Base-by-base conservation (phyloP, 2,113 vertebrate species). In the Microcebus tavaratra region DNA sequence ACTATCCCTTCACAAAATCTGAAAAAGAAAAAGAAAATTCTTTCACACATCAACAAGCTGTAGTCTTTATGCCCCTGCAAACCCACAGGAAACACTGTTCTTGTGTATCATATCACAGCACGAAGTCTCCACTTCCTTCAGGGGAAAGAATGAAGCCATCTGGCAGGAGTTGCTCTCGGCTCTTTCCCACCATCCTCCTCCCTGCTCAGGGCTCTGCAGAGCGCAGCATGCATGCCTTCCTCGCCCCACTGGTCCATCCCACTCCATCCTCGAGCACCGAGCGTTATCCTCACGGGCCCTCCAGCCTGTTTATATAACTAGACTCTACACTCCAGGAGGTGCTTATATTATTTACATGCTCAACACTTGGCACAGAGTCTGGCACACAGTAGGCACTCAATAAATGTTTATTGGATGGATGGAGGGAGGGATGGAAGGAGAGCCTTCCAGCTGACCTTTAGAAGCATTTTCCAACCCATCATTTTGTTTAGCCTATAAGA, bases 21-120 rank as follows among this genome's bases (percentile, higher is more conserved):
- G 39, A 91, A 97, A 95, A n/a, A 53, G 34, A 45, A 86, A 57
- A 48, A 68, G n/a, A 59, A 34, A 27, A 34, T 63, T 87, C 21
- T 75, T 96, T 90, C 91, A 84, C 93, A 97, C 91, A 76, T 87
- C 79, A 91, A 83, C 14, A 1, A 96, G 95, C 91, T 91, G 61
- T 65, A 93, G 93, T 91, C 95, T 97, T 93, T 94, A 93, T 95
- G 96, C 96, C 96, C 96, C 94, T 95, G 96, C 95, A 93, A 97
- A 63, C 93, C 97, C 96, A 97, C 97, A 97, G 97, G 97, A 97
- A 97, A 78, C 34, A 31, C 95, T 91, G 95, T 72, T 96, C 89
- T 92, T 88, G 70, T 72, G 91, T 93, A 87, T 93, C 97, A 59
- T 12, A 70, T 97, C 80, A 25, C 97, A 97, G 97, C 91, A 91